Percentiles rank a stretch among this genome's conserved stretches.
Conservation (phyloP, 2,888 invertebrate species). For the Xanthia icteritia region DNA sequence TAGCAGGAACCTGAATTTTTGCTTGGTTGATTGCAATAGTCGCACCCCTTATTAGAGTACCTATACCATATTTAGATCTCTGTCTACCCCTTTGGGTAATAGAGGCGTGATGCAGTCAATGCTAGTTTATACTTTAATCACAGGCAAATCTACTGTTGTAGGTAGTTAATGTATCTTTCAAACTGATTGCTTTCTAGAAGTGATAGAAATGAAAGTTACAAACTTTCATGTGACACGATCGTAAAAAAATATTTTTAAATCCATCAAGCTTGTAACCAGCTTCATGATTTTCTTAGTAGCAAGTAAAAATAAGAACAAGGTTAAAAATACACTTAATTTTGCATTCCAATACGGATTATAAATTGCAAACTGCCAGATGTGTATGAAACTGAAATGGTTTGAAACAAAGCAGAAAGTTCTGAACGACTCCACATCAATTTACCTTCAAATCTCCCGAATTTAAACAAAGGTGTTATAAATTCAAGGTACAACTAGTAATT, state of each 20-base stretch:
- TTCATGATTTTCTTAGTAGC: constrained; percentile 7
- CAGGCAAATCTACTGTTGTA: background rate
- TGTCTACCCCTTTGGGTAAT: background rate
- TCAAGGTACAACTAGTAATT: constrained; percentile 42
- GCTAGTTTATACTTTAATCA: background rate
- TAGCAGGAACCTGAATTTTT: background rate
- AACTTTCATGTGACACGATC: background rate
- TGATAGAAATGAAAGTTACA: background rate
- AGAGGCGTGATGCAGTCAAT: too few species aligned
- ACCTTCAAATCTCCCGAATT: constrained; percentile 18
- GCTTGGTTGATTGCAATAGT: background rate
- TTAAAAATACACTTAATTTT: constrained; percentile 28
- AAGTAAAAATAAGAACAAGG: constrained; percentile 21
- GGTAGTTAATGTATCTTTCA: background rate
- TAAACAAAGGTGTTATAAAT: constrained; percentile 41
- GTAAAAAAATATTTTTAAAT: background rate
- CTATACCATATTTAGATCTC: background rate
- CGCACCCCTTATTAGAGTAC: background rate
- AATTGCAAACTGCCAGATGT: constrained; percentile 16
- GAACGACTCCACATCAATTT: constrained; percentile 10
- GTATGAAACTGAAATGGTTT: constrained; percentile 19
- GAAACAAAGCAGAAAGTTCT: constrained; percentile 35
- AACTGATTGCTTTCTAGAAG: background rate
- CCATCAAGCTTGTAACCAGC: background rate
- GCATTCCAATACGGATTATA: constrained; percentile 22